phyloP scores from a whole-genome alignment of 2,888 invertebrate genomes.

The Caenorhabditis sp. region DNA sequence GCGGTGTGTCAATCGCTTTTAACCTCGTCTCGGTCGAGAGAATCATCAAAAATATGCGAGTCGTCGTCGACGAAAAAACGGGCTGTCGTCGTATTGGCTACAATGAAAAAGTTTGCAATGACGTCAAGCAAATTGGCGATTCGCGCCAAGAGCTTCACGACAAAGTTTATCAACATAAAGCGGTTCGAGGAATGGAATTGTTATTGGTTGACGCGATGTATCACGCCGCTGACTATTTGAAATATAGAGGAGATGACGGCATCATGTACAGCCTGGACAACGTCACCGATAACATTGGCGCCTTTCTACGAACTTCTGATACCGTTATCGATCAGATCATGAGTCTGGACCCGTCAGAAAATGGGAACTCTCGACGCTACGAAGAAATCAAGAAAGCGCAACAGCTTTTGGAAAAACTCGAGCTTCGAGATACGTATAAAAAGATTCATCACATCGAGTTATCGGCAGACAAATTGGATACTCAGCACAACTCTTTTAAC shows the following conservation, averaged over 20 bases:
- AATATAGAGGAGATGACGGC: slow-evolving; percentile 38
- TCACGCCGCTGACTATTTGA: slow-evolving; percentile 20
- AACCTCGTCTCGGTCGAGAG: slow-evolving; percentile 18
- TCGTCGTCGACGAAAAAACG: slow-evolving; percentile 27
- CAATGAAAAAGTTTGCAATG: slow-evolving; percentile 12
- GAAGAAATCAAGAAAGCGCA: slow-evolving; percentile 20
- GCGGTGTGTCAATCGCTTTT: slow-evolving; percentile 33
- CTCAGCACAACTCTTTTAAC: neutral
- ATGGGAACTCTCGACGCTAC: neutral
- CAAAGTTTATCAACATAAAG: slow-evolving; percentile 64
- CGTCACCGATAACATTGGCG: slow-evolving; percentile 42
- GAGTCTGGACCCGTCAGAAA: slow-evolving; percentile 3
- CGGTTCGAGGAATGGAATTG: slow-evolving; percentile 48
- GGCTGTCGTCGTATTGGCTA: slow-evolving; percentile 34
- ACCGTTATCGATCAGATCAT: slow-evolving; percentile 34
- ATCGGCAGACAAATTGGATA: neutral
- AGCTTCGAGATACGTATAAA: neutral
- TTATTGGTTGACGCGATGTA: slow-evolving; percentile 44
- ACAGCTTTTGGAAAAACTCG: slow-evolving; percentile 1
- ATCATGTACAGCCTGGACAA: slow-evolving; percentile 14
- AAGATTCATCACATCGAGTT: neutral
- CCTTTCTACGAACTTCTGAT: slow-evolving; percentile 46
- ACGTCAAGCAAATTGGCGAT: slow-evolving; percentile 40
- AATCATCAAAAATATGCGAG: slow-evolving; percentile 38
- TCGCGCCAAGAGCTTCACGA: slow-evolving; percentile 56